Percentiles rank a stretch among this genome's conserved stretches.
Conservation (phyloP, 2,113 vertebrate species). For the Boleophthalmus pectinirostris region DNA sequence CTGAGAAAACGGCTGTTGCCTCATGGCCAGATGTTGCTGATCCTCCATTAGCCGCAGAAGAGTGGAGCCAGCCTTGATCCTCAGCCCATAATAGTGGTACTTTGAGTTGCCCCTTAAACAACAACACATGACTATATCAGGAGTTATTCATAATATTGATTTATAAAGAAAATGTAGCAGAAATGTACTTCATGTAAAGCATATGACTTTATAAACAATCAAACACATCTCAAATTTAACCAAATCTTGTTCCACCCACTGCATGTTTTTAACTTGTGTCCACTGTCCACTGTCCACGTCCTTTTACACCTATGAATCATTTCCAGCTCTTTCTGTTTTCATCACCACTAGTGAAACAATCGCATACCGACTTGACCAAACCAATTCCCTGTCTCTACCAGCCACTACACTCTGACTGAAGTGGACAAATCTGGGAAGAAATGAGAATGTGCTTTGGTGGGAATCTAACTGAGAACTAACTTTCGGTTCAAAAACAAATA, state of each 20-base stretch:
- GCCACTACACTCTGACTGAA: background rate
- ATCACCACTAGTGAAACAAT: background rate
- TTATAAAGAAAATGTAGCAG: background rate
- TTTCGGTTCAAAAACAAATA: background rate
- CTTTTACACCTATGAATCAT: background rate
- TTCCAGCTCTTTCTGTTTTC: background rate
- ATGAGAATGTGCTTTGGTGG: too few species aligned
- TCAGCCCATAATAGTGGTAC: constrained; percentile 93
- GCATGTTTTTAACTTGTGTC: too few species aligned
- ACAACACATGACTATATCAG: background rate
- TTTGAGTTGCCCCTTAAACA: constrained; percentile 88
- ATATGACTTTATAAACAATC: too few species aligned
- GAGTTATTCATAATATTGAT: background rate
- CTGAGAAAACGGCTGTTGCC: constrained; percentile 92
- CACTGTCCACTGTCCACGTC: background rate
- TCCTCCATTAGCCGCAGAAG: constrained; percentile 91
- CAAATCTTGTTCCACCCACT: background rate
- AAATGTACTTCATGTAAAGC: background rate
- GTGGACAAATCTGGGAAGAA: too few species aligned
- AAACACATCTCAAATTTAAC: background rate
- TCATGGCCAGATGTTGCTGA: constrained; percentile 93
- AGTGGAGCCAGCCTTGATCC: constrained; percentile 91
- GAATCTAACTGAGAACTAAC: background rate
- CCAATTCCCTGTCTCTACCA: background rate
- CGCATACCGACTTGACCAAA: background rate